These are phyloP conservation scores for Sciaenops ocellatus DNA, from an alignment of 2,797 vertebrate species.

Conservation along the genomic window DNA sequence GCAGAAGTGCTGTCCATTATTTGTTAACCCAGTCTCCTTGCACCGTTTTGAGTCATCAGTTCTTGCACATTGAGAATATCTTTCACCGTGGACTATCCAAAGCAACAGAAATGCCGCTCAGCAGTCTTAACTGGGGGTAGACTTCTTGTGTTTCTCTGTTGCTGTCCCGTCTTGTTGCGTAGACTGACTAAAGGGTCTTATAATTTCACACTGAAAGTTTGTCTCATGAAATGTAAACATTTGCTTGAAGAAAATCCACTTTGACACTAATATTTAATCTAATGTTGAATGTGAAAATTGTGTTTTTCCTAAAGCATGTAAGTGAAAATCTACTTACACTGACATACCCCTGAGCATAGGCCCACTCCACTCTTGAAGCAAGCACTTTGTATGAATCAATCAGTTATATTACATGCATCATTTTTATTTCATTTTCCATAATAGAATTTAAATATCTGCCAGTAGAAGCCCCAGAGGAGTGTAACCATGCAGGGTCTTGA, in stretches of 20 bases:
- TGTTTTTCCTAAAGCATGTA: not conserved
- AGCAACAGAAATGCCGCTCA: not conserved
- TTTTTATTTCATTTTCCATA: not conserved
- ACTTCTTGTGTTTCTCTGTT: conserved; percentile 4
- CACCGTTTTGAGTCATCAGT: too few relatives aligned
- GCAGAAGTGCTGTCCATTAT: not conserved
- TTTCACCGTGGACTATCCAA: not conserved
- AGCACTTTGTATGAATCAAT: not conserved
- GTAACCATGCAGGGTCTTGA: not conserved
- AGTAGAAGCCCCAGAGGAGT: not conserved
- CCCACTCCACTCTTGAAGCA: not conserved
- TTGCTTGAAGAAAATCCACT: conserved; percentile 2
- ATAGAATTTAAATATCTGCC: not conserved
- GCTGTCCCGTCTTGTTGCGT: not conserved
- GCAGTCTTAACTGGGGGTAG: not conserved
- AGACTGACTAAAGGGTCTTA: not conserved
- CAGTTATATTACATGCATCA: not conserved
- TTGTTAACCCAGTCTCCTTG: not conserved
- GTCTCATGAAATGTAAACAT: conserved; percentile 6
- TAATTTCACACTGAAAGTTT: conserved; percentile 23
- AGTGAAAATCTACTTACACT: conserved; percentile 2
- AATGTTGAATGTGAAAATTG: conserved; percentile 2
- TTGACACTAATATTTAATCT: conserved; percentile 39
- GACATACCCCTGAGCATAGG: not conserved
- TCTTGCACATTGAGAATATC: not conserved